A percentile compares a stretch with the other conserved stretches of the same genome.
Conservation (phyloP, 2,797 vertebrate species). For the Chaenodraco wilsoni region DNA sequence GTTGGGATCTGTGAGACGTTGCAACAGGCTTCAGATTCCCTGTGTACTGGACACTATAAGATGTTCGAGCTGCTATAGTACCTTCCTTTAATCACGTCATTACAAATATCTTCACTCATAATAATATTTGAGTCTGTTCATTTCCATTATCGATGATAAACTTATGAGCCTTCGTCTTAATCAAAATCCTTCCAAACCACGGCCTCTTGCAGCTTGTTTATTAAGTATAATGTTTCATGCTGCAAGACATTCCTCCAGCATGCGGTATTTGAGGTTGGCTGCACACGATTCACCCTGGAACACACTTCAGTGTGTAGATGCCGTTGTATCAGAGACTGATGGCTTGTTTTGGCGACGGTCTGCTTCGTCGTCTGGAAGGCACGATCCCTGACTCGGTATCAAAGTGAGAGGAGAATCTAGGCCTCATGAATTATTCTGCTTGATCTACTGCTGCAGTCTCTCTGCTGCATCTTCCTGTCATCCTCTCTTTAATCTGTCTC, state of each 20-base stretch:
- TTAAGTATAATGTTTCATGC: constrained; percentile 53
- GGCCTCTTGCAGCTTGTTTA: constrained; percentile 46
- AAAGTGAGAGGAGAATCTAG: constrained; percentile 67
- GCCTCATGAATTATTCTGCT: constrained; percentile 80
- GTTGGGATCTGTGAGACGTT: constrained; percentile 5
- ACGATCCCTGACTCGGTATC: constrained; percentile 53
- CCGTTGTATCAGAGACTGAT: constrained; percentile 38
- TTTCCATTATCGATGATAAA: constrained; percentile 20
- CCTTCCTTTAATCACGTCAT: neutral
- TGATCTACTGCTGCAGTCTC: constrained; percentile 53
- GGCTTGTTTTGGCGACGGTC: constrained; percentile 59
- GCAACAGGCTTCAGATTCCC: neutral
- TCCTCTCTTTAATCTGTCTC: constrained; percentile 42
- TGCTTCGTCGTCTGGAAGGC: constrained; percentile 59
- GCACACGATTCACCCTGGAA: constrained; percentile 32
- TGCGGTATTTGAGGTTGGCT: constrained; percentile 51
- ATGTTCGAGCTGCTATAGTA: neutral
- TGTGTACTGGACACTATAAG: neutral
- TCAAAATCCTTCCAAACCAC: constrained; percentile 33
- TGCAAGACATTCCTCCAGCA: constrained; percentile 64
- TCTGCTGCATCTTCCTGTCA: constrained; percentile 14
- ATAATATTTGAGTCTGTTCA: neutral
- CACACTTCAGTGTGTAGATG: constrained; percentile 20
- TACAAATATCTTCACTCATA: neutral
- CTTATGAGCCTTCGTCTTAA: constrained; percentile 10